A percentile compares a stretch with the other conserved stretches of the same genome.
These are phyloP conservation scores for Stegana nigrithorax DNA, from an alignment of 2,888 invertebrate species.

Conservation along the genomic window DNA sequence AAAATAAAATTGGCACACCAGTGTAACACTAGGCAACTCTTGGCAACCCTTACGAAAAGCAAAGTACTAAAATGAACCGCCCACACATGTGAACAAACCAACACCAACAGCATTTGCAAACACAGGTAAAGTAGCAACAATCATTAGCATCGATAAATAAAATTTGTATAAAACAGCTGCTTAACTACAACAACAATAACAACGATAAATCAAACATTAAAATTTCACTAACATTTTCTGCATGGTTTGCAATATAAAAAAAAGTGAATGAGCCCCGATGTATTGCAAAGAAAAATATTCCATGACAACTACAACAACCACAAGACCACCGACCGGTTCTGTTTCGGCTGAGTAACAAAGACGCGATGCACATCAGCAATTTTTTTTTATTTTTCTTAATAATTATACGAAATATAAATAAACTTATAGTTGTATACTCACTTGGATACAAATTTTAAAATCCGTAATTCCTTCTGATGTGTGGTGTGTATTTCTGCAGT, in stretches of 20 bases:
- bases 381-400: too few species aligned
- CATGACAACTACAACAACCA: background rate
- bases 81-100: constrained; percentile 9
- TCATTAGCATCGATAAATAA: background rate
- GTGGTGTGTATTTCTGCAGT: too few species aligned
- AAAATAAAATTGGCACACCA: too few species aligned
- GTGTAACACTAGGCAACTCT: constrained; percentile 15
- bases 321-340: constrained; percentile 4
- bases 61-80: constrained; percentile 25
- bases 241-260: background rate
- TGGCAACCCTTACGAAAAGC: too few species aligned
- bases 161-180: constrained; percentile 1
- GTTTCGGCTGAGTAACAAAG: background rate
- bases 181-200: background rate
- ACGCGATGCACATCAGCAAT: too few species aligned
- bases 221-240: background rate
- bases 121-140: too few species aligned
- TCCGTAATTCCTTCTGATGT: too few species aligned
- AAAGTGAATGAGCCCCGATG: background rate
- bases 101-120: too few species aligned
- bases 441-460: too few species aligned
- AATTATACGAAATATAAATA: too few species aligned
- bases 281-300: background rate
- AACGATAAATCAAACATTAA: background rate
- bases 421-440: too few species aligned